Conservation (phyloP, 2,888 invertebrate genomes). For the Andrena chrysosceles region DNA sequence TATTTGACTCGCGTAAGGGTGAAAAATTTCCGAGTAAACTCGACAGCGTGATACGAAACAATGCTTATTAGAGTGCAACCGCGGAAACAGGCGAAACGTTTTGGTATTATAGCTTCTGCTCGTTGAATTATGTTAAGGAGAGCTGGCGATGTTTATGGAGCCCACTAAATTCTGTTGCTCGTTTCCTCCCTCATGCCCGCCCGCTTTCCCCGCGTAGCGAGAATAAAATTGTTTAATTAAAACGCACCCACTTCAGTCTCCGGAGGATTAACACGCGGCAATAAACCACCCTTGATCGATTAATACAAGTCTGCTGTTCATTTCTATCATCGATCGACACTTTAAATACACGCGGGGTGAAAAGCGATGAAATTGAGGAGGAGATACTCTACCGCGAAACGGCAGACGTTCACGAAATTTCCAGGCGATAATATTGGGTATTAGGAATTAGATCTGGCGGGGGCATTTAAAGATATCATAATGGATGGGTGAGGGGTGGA, state of each 20-base stretch:
- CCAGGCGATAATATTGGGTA: constrained; percentile 14
- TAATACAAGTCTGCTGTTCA: background rate
- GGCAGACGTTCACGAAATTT: constrained; percentile 5
- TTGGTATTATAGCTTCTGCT: constrained; percentile 22
- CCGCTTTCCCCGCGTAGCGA: background rate
- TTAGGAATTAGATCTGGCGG: constrained; percentile 42
- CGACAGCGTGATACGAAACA: constrained; percentile 27
- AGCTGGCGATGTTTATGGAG: constrained; percentile 36
- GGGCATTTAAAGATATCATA: constrained; percentile 48
- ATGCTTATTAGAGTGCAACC: constrained; percentile 35
- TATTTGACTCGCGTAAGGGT: background rate
- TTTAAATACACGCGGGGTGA: background rate
- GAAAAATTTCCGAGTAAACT: constrained; percentile 2
- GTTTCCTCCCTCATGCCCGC: background rate
- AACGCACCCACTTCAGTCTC: background rate
- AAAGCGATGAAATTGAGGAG: background rate
- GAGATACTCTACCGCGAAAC: no score
- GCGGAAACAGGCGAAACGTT: constrained; percentile 10
- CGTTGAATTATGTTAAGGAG: constrained; percentile 48
- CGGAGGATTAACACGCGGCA: background rate
- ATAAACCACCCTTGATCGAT: background rate
- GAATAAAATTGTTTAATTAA: constrained; percentile 51
- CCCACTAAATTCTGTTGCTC: constrained; percentile 37
- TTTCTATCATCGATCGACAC: background rate
- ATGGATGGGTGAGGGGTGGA: constrained; percentile 12